Percentiles rank a stretch among this genome's conserved stretches.
These are phyloP conservation scores for Pagrus major DNA, from an alignment of 2,113 vertebrate genomes.

Conservation along the genomic window DNA sequence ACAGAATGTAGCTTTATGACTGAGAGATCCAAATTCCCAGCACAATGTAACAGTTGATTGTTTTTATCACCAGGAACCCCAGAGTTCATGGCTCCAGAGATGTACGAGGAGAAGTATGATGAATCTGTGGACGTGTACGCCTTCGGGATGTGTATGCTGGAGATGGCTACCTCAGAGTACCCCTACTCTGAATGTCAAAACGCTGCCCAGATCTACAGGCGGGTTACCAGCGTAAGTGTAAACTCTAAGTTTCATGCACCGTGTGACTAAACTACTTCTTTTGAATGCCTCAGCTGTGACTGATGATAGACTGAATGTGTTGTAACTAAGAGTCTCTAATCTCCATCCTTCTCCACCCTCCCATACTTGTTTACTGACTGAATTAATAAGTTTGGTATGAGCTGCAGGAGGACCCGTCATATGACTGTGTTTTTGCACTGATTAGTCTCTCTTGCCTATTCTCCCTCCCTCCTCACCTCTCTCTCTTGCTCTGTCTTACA, in stretches of 20 bases:
- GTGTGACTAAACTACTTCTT: not conserved
- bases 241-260: not conserved
- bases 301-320: not conserved
- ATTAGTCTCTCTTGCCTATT: constrained; percentile 8
- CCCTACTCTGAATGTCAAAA: constrained; percentile 99
- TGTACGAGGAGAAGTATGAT: constrained; percentile 99
- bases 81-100: constrained; percentile 99
- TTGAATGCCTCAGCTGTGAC: not conserved
- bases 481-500: not conserved
- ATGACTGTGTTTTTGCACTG: constrained; percentile 66
- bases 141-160: constrained; percentile 99
- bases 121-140: constrained; percentile 99
- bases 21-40: not conserved
- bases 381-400: constrained; percentile 72
- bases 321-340: not conserved
- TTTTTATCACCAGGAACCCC: constrained; percentile 94
- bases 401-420: constrained; percentile 61
- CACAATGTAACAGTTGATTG: constrained; percentile 9
- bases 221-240: constrained; percentile 98
- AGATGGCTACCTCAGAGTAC: constrained; percentile 99
- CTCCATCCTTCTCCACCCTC: not conserved
- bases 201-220: constrained; percentile 98
- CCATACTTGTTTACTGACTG: constrained; percentile 67
- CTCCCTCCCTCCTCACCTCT: not conserved
- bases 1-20: no score